Conservation (phyloP, 1,140 invertebrate genomes). For the Drosophila murphyi region DNA sequence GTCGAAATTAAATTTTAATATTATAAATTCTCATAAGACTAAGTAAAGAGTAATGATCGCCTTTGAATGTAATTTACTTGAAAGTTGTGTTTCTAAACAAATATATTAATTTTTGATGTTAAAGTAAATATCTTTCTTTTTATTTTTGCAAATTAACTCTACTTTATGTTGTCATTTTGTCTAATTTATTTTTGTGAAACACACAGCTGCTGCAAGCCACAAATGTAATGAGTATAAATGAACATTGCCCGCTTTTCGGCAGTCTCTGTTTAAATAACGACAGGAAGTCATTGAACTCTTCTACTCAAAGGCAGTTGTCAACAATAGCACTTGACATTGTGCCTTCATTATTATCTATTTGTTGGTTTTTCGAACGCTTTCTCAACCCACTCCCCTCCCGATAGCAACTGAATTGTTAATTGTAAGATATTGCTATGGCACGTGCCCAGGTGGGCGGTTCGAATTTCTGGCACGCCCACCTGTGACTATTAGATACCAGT, state of each 20-base stretch:
- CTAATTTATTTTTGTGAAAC: not conserved
- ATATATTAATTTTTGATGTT: not conserved
- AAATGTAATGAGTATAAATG: constrained; percentile 43
- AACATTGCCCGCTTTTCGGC: constrained; percentile 37
- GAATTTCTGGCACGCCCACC: constrained; percentile 39
- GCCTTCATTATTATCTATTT: constrained; percentile 71
- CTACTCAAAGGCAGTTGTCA: constrained; percentile 31
- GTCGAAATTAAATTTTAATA: no score
- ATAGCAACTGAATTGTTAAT: constrained; percentile 43
- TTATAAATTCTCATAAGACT: no score
- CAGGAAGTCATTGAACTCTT: constrained; percentile 48
- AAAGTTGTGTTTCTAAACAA: no score
- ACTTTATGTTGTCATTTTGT: not conserved
- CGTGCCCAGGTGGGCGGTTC: constrained; percentile 41
- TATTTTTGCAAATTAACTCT: constrained; percentile 3
- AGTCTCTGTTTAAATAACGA: constrained; percentile 22
- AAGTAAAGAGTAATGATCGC: no score
- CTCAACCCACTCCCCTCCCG: not conserved
- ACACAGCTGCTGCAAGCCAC: not conserved
- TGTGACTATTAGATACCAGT: constrained; percentile 19
- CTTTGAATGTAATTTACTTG: no score
- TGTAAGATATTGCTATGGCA: constrained; percentile 69
- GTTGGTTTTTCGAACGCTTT: not conserved
- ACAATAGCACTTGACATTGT: constrained; percentile 46
- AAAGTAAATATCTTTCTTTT: not conserved